Evolutionary conservation across 30 jellyfish, hydroid and myxozoan genomes (phyloP).

Genomic region (Turritopsis dohrnii): DNA sequence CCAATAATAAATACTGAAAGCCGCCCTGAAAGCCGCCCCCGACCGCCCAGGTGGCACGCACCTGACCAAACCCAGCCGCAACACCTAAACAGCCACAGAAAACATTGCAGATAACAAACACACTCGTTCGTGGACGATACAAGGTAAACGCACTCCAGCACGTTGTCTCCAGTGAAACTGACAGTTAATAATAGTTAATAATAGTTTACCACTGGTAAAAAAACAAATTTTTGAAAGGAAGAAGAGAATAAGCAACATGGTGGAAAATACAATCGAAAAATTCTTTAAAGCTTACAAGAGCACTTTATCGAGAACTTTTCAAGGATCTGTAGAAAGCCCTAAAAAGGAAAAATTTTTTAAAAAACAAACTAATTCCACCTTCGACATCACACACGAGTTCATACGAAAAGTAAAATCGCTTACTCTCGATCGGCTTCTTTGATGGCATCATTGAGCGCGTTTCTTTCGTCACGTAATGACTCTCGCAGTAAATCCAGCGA

Average conservation of each 20-base stretch:
- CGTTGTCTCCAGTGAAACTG: neutral
- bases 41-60: no score
- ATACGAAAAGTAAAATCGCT: slow-evolving; percentile 10
- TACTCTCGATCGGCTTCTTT: slow-evolving; percentile 94
- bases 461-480: slow-evolving; percentile 83
- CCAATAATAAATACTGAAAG: neutral
- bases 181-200: no score
- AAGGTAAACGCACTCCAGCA: neutral
- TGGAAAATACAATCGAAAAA: no score
- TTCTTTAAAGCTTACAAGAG: neutral
- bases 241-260: no score
- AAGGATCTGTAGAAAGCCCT: slow-evolving; percentile 27
- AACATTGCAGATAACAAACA: no score
- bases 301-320: slow-evolving; percentile 10
- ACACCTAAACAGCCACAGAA: neutral
- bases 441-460: slow-evolving; percentile 84
- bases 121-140: no score
- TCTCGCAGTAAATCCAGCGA: slow-evolving; percentile 82
- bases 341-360: neutral
- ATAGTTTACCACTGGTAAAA: no score
- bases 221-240: no score
- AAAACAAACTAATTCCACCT: neutral
- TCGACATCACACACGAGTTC: neutral
- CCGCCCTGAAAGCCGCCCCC: no score
- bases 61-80: neutral